A percentile compares a stretch with the other conserved stretches of the same genome.
phyloP scores from a whole-genome alignment of 2,888 invertebrate species.

The Tanypteryx hageni region DNA sequence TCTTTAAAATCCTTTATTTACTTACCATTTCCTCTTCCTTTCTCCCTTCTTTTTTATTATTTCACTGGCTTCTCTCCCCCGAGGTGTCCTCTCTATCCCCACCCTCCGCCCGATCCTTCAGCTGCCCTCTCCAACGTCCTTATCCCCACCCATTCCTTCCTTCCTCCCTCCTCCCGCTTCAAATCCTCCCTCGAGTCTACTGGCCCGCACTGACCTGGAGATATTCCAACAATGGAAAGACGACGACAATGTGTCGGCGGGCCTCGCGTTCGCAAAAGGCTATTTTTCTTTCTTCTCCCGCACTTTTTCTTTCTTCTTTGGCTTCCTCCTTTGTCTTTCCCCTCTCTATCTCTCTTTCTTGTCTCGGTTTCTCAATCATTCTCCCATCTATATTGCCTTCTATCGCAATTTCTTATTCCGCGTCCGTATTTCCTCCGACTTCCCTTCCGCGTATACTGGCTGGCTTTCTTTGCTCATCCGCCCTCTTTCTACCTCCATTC shows the following conservation, averaged over 20 bases:
- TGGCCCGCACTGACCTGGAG: conserved; percentile 54
- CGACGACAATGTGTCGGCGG: neutral
- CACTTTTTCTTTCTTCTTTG: neutral
- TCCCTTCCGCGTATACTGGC: neutral
- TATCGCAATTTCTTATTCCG: neutral
- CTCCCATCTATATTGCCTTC: neutral
- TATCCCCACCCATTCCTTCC: neutral
- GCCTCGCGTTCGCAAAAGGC: neutral
- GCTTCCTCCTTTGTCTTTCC: conserved; percentile 1
- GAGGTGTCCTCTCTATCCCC: neutral
- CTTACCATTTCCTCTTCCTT: conserved; percentile 16
- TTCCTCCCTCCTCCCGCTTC: neutral
- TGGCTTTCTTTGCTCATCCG: too few species aligned
- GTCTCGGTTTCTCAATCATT: conserved; percentile 2
- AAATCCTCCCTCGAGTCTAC: neutral
- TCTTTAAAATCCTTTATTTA: conserved; percentile 59
- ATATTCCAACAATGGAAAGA: conserved; percentile 33
- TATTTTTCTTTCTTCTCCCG: conserved; percentile 22
- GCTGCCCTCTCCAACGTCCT: neutral
- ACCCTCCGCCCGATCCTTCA: neutral
- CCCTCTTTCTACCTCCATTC: too few species aligned
- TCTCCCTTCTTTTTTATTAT: conserved; percentile 32
- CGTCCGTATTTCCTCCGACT: neutral
- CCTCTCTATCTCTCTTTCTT: neutral
- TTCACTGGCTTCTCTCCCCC: neutral